Evolutionary conservation across 1,140 invertebrate genomes (phyloP), one percentile per base, ranked within the genome.

Genomic region (Anastrepha ludens): DNA sequence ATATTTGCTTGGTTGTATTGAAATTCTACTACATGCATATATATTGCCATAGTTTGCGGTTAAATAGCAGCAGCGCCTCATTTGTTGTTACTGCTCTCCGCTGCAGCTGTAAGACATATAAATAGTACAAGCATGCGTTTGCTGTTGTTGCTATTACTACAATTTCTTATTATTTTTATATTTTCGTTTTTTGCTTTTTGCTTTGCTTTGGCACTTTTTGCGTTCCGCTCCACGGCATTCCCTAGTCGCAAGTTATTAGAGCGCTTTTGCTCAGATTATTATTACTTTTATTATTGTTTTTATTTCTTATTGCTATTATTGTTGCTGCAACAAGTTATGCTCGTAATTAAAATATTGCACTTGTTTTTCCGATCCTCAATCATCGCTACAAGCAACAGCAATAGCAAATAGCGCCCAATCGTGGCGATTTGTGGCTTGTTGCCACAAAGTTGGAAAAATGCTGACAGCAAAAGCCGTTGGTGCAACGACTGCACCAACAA

Each of bases 261-360:
- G 8, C 47, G 20, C n/a, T 74, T 81, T 81, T 81, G 60, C 70
- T 65, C 55, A 13, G 8, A 39, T 88, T 88, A 67, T 15, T 90
- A 86, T 87, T 90, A 89, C 89, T 88, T 81, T 85, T 88, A 55
- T 86, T 88, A 85, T 17, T 90, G 87, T 88, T 89, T 89, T 90
- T 88, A 74, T 85, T 17, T 90, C 86, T 87, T 89, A 89, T 90
- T 88, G 85, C 70, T 88, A 62, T 86, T 58, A 55, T 87, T 87
- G 62, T 13, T 86, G 62, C 41, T 86, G 85, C 85, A 87, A 88
- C 88, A 89, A 87, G 39, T 65, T 85, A 50, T 62, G 50, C 65
- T 67, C 88, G 89, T 91, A 92, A 91, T 92, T 91, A 91, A 91
- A 92, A 92, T 91, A 91, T 91, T 92, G 90, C 91, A 92, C 91